Conservation (phyloP, 2,888 invertebrate species). For the Coleophora deauratella region DNA sequence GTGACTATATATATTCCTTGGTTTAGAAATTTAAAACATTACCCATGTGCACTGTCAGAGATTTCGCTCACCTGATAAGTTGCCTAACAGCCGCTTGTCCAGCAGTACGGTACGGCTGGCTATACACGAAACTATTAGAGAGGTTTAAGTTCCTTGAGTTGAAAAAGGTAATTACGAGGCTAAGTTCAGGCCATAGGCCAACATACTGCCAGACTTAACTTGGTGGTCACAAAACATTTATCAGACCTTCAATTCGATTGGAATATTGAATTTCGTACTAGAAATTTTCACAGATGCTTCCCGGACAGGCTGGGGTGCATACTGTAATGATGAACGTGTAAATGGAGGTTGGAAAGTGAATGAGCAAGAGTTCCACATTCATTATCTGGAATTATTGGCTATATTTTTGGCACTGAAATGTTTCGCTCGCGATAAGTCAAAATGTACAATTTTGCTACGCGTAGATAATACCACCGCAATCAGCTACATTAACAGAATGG, state of each 20-base stretch:
- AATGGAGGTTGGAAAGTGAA: constrained; percentile 1
- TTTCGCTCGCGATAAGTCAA: not conserved
- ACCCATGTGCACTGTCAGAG: constrained; percentile 2
- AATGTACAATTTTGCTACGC: constrained; percentile 2
- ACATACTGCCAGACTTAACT: constrained; percentile 2
- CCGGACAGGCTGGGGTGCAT: constrained; percentile 6
- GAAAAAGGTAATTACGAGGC: constrained; percentile 3
- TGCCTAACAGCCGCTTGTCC: constrained; percentile 9
- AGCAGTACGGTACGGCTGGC: constrained; percentile 10
- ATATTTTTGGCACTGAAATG: constrained; percentile 4
- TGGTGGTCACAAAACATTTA: constrained; percentile 11
- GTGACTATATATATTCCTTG: not conserved
- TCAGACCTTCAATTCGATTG: not conserved
- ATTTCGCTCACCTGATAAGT: constrained; percentile 12
- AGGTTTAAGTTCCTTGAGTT: not conserved
- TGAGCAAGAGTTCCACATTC: constrained; percentile 3
- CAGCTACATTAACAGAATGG: no score
- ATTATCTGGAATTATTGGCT: constrained; percentile 6
- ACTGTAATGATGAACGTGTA: not conserved
- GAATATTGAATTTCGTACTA: not conserved
- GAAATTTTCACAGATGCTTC: constrained; percentile 9
- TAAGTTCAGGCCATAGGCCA: constrained; percentile 1
- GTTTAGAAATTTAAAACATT: not conserved
- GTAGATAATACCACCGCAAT: constrained; percentile 12
- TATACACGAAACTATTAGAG: constrained; percentile 11